phyloP scores from a whole-genome alignment of 2,113 vertebrate species.

The Myotis brandtii region DNA sequence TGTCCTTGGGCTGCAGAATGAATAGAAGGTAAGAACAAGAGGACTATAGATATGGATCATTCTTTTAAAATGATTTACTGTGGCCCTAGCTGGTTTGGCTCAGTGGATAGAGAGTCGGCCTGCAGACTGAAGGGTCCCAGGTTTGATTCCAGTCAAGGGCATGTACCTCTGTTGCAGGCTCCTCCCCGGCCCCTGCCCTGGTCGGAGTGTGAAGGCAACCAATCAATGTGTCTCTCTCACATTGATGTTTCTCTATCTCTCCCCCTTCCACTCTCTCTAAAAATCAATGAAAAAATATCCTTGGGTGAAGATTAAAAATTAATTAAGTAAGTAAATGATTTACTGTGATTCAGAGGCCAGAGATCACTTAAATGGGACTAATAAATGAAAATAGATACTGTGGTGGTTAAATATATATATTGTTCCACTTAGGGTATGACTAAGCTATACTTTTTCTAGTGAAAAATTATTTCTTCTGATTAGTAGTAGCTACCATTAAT shows the following conservation, averaged over 20 bases:
- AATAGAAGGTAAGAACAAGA: not conserved
- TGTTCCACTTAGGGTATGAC: not conserved
- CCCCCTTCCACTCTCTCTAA: too few species aligned
- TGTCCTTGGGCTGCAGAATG: not conserved
- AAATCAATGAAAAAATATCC: too few species aligned
- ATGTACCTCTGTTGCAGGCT: too few species aligned
- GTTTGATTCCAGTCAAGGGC: too few species aligned
- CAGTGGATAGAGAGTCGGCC: too few species aligned
- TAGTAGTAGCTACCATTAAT: constrained; percentile 11
- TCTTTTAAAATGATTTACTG: constrained; percentile 13
- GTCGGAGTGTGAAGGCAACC: too few species aligned
- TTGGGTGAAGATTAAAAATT: too few species aligned
- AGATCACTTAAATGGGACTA: not conserved
- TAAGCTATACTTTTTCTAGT: constrained; percentile 25
- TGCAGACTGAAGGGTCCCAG: too few species aligned
- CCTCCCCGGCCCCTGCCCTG: too few species aligned
- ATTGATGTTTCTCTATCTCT: too few species aligned
- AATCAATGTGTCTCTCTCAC: too few species aligned
- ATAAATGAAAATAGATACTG: not conserved
- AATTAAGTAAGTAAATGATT: not conserved
- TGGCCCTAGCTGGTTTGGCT: not conserved
- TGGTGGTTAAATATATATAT: not conserved
- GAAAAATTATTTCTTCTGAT: not conserved
- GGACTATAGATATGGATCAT: not conserved
- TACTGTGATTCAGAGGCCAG: not conserved